Evolutionary conservation across 2,888 invertebrate species (phyloP).

Genomic region (Chalcosyrphus nemorum): DNA sequence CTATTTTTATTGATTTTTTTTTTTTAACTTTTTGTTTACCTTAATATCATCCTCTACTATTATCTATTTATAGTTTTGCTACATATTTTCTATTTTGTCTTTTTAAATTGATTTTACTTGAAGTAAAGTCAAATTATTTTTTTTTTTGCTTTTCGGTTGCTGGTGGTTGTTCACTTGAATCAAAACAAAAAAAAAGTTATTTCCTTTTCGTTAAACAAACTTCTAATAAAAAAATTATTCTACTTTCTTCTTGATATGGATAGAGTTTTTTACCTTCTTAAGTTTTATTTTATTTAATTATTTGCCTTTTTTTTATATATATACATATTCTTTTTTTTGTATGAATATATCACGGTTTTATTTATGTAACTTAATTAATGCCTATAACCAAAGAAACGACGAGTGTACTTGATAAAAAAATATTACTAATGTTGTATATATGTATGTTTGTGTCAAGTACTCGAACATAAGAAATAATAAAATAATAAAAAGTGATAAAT

Average conservation of each 20-base stretch:
- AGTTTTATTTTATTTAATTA: slow-evolving; percentile 34
- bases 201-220: slow-evolving; percentile 40
- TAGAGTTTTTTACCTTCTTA: slow-evolving; percentile 64
- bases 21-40: background rate
- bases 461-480: background rate
- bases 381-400: slow-evolving; percentile 26
- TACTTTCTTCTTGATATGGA: slow-evolving; percentile 70
- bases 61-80: slow-evolving; percentile 64
- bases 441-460: slow-evolving; percentile 39
- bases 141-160: slow-evolving; percentile 36
- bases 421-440: slow-evolving; percentile 22
- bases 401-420: slow-evolving; percentile 45
- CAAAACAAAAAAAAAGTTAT: slow-evolving; percentile 1
- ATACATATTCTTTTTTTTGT: slow-evolving; percentile 47
- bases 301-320: slow-evolving; percentile 12
- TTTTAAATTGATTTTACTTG: slow-evolving; percentile 46
- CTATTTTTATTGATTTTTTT: slow-evolving; percentile 21
- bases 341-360: slow-evolving; percentile 73
- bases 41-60: slow-evolving; percentile 35
- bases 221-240: slow-evolving; percentile 69
- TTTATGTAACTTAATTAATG: slow-evolving; percentile 54
- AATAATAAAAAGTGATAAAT: slow-evolving; percentile 25
- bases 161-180: slow-evolving; percentile 60
- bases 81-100: slow-evolving; percentile 38
- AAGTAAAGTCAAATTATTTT: slow-evolving; percentile 44